Conservation (phyloP, 2,888 invertebrate species). For the Falcaria lacertinaria region DNA sequence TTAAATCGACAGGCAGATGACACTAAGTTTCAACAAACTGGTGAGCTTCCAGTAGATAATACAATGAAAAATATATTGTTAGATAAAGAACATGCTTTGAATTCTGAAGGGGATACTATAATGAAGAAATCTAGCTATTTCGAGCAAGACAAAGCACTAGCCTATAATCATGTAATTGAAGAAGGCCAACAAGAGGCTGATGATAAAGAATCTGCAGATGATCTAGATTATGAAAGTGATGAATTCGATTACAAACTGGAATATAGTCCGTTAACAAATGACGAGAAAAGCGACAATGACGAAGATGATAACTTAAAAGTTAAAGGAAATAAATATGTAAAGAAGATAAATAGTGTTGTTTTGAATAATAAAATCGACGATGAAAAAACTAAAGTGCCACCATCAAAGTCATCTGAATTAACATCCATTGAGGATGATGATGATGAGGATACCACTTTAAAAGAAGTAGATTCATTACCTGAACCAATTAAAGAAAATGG, state of each 20-base stretch:
- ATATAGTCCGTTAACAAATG: conserved; percentile 30
- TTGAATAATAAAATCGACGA: background rate
- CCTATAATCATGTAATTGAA: background rate
- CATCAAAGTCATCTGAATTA: background rate
- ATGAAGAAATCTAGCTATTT: background rate
- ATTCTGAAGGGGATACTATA: background rate
- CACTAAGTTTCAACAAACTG: background rate
- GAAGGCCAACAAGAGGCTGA: background rate
- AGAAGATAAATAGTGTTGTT: background rate
- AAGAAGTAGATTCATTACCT: background rate
- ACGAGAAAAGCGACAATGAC: conserved; percentile 29
- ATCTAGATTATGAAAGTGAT: conserved; percentile 1
- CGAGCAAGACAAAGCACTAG: background rate
- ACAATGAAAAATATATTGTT: background rate
- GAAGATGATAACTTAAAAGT: conserved; percentile 4
- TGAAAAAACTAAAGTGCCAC: background rate
- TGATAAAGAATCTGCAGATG: background rate
- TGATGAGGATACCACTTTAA: background rate
- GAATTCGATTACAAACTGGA: background rate
- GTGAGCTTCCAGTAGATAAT: background rate
- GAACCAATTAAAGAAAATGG: conserved; percentile 12
- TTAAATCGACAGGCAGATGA: background rate
- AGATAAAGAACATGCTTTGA: background rate
- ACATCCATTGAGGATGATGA: background rate
- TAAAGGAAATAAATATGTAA: background rate